Conservation (phyloP, 2,113 vertebrate genomes). For the Catagonus wagneri region DNA sequence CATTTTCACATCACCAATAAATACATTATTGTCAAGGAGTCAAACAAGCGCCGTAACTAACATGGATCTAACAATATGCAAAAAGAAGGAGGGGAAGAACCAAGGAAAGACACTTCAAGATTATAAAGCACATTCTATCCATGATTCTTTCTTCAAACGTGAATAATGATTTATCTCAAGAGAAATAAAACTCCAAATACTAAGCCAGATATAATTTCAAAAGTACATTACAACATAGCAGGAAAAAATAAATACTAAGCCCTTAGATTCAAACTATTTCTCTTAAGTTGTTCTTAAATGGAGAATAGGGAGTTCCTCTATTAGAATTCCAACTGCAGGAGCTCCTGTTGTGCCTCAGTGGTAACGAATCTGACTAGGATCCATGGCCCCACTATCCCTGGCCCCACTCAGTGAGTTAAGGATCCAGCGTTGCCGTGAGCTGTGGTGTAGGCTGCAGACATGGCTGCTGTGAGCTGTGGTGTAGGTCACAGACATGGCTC, state of each 20-base stretch:
- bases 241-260: conserved; percentile 30
- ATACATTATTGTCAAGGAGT: conserved; percentile 37
- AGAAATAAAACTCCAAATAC: conserved; percentile 1
- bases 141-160: not conserved
- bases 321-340: too few relatives aligned
- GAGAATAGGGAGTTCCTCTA: not conserved
- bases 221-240: not conserved
- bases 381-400: too few relatives aligned
- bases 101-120: not conserved
- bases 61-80: not conserved
- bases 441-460: too few relatives aligned
- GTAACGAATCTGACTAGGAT: too few relatives aligned
- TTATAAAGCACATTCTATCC: not conserved
- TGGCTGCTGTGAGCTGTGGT: too few relatives aligned
- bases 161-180: conserved; percentile 17
- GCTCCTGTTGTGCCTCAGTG: too few relatives aligned
- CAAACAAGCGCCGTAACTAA: not conserved
- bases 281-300: conserved; percentile 29
- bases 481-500: too few relatives aligned
- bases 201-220: conserved; percentile 11
- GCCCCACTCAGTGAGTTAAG: too few relatives aligned
- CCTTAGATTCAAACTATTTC: conserved; percentile 46
- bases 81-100: not conserved
- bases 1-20: conserved; percentile 51
- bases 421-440: too few relatives aligned